Conservation (phyloP, 2,888 invertebrate species). For the Eledone cirrhosa region DNA sequence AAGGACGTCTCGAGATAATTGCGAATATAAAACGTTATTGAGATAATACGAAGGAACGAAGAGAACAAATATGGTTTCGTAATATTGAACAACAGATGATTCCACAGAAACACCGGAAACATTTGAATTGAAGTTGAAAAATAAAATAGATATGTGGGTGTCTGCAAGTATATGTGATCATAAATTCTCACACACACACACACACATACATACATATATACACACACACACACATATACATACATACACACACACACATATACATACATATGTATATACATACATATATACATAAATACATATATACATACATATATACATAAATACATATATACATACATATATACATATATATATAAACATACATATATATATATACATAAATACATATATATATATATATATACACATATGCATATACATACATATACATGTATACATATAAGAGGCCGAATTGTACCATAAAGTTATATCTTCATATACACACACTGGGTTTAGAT, state of each 20-base stretch:
- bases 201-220: background rate
- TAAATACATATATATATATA: background rate
- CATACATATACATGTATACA: background rate
- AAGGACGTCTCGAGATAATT: too few relatives aligned
- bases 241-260: background rate
- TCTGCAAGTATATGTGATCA: too few relatives aligned
- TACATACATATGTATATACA: background rate
- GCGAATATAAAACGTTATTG: too few relatives aligned
- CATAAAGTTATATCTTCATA: background rate
- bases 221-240: background rate
- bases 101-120: too few relatives aligned
- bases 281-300: background rate
- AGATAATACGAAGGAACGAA: too few relatives aligned
- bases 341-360: background rate
- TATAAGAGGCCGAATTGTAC: background rate
- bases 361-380: background rate
- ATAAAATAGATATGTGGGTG: too few relatives aligned
- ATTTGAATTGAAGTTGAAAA: too few relatives aligned
- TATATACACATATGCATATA: background rate
- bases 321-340: background rate
- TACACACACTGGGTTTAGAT: background rate
- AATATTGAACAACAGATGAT: too few relatives aligned
- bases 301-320: background rate
- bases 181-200: background rate
- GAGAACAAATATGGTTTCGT: too few relatives aligned